phyloP scores from a whole-genome alignment of 2,888 invertebrate genomes.

The Pristionchus fissidentatus region DNA sequence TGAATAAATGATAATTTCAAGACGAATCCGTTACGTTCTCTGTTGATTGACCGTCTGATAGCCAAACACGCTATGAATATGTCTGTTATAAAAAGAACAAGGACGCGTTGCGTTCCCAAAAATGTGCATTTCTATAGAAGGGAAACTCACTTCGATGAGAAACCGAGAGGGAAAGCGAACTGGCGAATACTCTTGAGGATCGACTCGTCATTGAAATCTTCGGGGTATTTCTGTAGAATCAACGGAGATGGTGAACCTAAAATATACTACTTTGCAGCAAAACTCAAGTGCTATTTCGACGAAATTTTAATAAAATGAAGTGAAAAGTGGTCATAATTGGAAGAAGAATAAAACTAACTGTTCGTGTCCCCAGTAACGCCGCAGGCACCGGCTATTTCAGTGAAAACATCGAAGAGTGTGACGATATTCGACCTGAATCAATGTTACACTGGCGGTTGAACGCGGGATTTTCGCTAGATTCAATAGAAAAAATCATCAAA shows the following conservation, averaged over 20 bases:
- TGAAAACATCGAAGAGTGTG: conserved; percentile 72
- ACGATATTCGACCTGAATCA: conserved; percentile 63
- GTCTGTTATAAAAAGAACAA: neutral
- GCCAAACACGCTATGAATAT: neutral
- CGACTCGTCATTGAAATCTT: conserved; percentile 70
- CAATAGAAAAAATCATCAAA: no score
- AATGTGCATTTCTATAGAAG: neutral
- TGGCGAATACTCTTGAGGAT: conserved; percentile 72
- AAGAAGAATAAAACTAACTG: no score
- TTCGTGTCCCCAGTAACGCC: no score
- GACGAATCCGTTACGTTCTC: no score
- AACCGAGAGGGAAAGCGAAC: conserved; percentile 74
- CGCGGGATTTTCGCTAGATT: no score
- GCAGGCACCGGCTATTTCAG: conserved; percentile 59
- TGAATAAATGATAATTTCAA: no score
- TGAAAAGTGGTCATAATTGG: no score
- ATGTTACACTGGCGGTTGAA: no score
- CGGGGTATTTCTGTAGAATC: conserved; percentile 73
- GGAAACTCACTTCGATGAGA: conserved; percentile 18
- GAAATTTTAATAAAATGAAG: neutral
- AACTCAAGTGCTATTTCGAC: neutral
- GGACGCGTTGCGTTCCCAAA: neutral
- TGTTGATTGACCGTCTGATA: neutral
- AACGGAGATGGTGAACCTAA: conserved; percentile 26
- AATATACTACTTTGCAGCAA: conserved; percentile 2